Conservation (phyloP, 2,888 invertebrate species). For the Tipula unca region DNA sequence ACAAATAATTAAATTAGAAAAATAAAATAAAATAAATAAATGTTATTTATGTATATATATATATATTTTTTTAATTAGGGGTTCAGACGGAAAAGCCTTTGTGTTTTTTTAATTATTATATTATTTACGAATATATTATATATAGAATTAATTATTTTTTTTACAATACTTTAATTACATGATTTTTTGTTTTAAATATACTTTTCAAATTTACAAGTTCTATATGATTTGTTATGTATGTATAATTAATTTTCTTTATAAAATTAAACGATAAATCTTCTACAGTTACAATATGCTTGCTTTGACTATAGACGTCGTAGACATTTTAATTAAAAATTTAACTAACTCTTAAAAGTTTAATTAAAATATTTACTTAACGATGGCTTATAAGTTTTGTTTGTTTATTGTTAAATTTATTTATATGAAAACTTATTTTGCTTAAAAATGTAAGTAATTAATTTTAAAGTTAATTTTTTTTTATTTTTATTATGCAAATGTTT, state of each 20-base stretch:
- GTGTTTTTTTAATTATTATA: not conserved
- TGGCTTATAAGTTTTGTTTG: not conserved
- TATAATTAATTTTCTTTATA: not conserved
- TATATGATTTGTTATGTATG: not conserved
- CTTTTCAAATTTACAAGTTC: not conserved
- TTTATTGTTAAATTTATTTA: not conserved
- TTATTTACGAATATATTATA: not conserved
- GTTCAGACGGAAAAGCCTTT: slow-evolving; percentile 8
- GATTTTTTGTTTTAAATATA: not conserved
- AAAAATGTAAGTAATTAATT: not conserved
- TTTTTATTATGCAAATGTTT: not conserved
- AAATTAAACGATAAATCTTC: not conserved
- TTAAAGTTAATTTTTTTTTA: not conserved
- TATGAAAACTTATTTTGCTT: not conserved
- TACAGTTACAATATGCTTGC: not conserved
- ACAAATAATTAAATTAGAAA: not conserved
- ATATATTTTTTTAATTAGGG: not conserved
- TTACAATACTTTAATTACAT: slow-evolving; percentile 1
- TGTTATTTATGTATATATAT: not conserved
- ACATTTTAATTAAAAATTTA: slow-evolving; percentile 1
- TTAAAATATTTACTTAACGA: not conserved
- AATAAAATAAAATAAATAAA: not conserved
- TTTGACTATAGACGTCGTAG: not conserved
- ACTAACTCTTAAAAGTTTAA: not conserved
- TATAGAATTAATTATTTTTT: not conserved